A percentile compares a stretch with the other conserved stretches of the same genome.
Conservation (phyloP, 2,113 vertebrate species). For the Bufo bufo region DNA sequence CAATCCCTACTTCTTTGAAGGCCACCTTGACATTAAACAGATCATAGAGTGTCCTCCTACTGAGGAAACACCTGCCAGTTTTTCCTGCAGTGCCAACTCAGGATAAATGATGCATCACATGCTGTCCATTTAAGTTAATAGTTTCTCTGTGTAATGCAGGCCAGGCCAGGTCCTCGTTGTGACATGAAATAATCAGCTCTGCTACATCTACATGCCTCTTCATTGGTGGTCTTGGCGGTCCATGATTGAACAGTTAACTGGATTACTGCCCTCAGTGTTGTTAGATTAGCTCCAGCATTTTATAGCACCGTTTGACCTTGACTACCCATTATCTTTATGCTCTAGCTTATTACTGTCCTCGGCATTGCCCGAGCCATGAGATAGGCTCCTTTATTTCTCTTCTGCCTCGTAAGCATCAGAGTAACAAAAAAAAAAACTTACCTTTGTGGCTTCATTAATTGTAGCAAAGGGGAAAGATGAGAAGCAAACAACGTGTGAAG, state of each 20-base stretch:
- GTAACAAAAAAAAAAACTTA: not conserved
- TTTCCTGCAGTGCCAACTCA: no score
- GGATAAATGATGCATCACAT: no score
- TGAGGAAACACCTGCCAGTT: no score
- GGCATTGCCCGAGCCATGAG: not conserved
- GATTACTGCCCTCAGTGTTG: not conserved
- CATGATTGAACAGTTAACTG: not conserved
- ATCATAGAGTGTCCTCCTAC: no score
- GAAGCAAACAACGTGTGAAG: conserved; percentile 47
- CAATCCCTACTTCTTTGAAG: no score
- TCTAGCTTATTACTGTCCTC: not conserved
- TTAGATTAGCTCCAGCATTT: not conserved
- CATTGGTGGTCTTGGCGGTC: not conserved
- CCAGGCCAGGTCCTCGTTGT: no score
- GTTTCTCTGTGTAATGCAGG: no score
- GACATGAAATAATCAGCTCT: not conserved
- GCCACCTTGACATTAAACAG: no score
- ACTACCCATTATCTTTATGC: not conserved
- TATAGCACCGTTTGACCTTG: conserved; percentile 15
- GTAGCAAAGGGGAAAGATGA: conserved; percentile 48
- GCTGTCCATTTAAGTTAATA: no score
- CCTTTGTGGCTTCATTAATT: conserved; percentile 50
- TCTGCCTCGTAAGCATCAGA: conserved; percentile 9
- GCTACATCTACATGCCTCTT: not conserved
- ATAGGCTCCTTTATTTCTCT: not conserved